Conservation (phyloP, 2,797 vertebrate genomes). For the Fistularia commersonii region DNA sequence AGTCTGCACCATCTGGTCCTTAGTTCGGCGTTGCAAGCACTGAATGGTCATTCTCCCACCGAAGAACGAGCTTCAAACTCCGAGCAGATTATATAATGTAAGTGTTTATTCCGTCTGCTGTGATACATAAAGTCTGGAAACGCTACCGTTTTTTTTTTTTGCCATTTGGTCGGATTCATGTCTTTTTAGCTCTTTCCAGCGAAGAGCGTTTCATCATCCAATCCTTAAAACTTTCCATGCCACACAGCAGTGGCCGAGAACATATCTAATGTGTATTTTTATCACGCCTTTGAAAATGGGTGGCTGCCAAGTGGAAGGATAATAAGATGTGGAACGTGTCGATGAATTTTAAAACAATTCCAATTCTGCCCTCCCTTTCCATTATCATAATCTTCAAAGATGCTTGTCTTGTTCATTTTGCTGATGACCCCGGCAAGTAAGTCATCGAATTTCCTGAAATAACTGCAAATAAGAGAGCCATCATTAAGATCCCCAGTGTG, state of each 20-base stretch:
- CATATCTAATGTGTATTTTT: slow-evolving; percentile 70
- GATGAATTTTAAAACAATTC: slow-evolving; percentile 77
- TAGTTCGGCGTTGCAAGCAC: slow-evolving; percentile 40
- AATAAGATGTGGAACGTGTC: slow-evolving; percentile 74
- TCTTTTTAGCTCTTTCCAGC: slow-evolving; percentile 28
- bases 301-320: slow-evolving; percentile 68
- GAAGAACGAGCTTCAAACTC: slow-evolving; percentile 35
- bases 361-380: slow-evolving; percentile 66
- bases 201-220: slow-evolving; percentile 56
- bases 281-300: slow-evolving; percentile 71
- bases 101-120: slow-evolving; percentile 30
- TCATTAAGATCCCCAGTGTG: slow-evolving; percentile 70
- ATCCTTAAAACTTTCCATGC: slow-evolving; percentile 51
- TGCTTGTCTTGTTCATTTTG: slow-evolving; percentile 82
- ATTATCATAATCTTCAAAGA: slow-evolving; percentile 84
- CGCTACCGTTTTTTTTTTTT: no score
- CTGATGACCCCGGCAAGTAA: slow-evolving; percentile 75
- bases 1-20: slow-evolving; percentile 62
- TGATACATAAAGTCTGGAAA: slow-evolving; percentile 42
- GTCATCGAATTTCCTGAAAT: slow-evolving; percentile 77
- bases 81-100: slow-evolving; percentile 49
- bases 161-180: slow-evolving; percentile 40
- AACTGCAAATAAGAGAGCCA: slow-evolving; percentile 77
- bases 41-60: slow-evolving; percentile 43
- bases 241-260: slow-evolving; percentile 45